phyloP scores from a whole-genome alignment of 2,888 invertebrate genomes.

The Brassicogethes aeneus region DNA sequence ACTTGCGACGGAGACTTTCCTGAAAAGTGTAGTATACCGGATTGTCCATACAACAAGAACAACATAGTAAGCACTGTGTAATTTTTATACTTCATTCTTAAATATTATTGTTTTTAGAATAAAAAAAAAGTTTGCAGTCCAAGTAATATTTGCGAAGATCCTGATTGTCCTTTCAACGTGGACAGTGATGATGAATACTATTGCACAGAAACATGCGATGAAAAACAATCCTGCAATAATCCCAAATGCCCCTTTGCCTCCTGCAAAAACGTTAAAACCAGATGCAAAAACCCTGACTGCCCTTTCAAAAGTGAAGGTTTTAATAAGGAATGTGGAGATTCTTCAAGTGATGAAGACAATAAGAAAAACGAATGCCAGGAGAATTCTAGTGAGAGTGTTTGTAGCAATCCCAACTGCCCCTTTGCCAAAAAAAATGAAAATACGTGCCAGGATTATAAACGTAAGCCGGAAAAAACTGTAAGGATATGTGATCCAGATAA shows the following conservation, averaged over 20 bases:
- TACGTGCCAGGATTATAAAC: no score
- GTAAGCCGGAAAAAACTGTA: no score
- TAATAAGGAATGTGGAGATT: no score
- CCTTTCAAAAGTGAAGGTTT: no score
- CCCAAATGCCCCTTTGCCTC: not conserved
- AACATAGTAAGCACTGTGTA: constrained; percentile 2
- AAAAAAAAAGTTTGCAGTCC: not conserved
- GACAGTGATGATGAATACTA: not conserved
- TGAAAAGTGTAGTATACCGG: constrained; percentile 16
- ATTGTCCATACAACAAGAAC: constrained; percentile 18
- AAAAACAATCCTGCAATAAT: not conserved
- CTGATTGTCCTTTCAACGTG: constrained; percentile 7
- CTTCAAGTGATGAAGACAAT: not conserved
- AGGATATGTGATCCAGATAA: not conserved
- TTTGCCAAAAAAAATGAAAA: not conserved
- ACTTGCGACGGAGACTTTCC: no score
- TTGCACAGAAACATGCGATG: not conserved
- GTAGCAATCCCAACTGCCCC: not conserved
- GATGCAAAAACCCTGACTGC: constrained; percentile 17
- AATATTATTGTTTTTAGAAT: no score
- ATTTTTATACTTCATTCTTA: no score
- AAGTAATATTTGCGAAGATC: constrained; percentile 8
- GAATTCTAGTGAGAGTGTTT: no score
- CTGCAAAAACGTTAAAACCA: not conserved
- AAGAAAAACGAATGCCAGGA: no score